Conservation (phyloP, 1,140 invertebrate genomes). For the Harpegnathos saltator region DNA sequence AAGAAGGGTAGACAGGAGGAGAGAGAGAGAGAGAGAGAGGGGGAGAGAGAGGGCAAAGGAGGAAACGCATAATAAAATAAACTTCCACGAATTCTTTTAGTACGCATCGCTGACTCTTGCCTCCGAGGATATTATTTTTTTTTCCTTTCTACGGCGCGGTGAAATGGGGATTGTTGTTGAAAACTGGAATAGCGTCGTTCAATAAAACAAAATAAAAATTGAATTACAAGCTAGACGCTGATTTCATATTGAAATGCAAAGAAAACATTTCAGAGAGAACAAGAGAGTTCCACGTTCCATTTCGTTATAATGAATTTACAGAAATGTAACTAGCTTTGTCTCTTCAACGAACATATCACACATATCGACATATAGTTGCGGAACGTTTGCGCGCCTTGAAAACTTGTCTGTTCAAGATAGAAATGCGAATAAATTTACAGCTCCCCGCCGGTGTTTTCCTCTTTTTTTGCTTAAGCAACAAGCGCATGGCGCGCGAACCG, state of each 20-base stretch:
- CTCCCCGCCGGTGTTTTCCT: too few species aligned
- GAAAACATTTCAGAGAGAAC: background rate
- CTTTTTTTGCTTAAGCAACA: too few species aligned
- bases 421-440: background rate
- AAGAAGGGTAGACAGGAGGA: too few species aligned
- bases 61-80: slow-evolving; percentile 36
- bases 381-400: background rate
- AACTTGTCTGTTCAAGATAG: background rate
- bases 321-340: background rate
- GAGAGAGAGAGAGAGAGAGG: too few species aligned
- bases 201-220: slow-evolving; percentile 1
- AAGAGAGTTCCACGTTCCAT: background rate
- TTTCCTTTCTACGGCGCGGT: background rate
- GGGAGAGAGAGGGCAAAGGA: background rate
- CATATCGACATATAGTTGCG: background rate
- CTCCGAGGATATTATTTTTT: slow-evolving; percentile 13
- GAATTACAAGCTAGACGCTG: slow-evolving; percentile 24
- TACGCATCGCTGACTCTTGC: slow-evolving; percentile 15
- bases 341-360: background rate
- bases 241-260: slow-evolving; percentile 9
- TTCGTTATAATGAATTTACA: slow-evolving; percentile 18
- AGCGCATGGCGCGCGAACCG: too few species aligned
- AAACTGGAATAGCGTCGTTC: background rate
- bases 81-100: slow-evolving; percentile 37
- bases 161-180: slow-evolving; percentile 41